phyloP scores from a whole-genome alignment of 2,113 vertebrate species.

The Melanocharis versteri region DNA sequence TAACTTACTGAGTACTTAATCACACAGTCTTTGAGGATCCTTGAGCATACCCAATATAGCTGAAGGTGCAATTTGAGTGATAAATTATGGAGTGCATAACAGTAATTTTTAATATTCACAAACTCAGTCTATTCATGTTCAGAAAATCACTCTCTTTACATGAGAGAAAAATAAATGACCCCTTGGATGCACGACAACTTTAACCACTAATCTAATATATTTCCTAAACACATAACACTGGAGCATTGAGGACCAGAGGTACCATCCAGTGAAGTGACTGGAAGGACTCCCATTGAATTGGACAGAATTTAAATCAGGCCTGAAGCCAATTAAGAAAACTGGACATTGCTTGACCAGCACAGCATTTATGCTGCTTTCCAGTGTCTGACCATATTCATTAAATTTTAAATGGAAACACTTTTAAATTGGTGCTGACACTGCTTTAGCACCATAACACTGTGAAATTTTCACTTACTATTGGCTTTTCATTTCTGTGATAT shows the following conservation, averaged over 20 bases:
- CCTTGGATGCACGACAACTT: slow-evolving; percentile 7
- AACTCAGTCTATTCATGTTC: slow-evolving; percentile 21
- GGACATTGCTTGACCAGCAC: slow-evolving; percentile 3
- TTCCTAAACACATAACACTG: not conserved
- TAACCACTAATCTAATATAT: not conserved
- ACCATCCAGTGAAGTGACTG: not conserved
- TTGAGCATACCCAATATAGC: slow-evolving; percentile 2
- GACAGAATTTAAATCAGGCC: not conserved
- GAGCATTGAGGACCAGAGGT: not conserved
- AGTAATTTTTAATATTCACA: slow-evolving; percentile 46
- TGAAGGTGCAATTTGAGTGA: slow-evolving; percentile 34
- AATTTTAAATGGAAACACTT: slow-evolving; percentile 53
- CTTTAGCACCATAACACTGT: slow-evolving; percentile 42
- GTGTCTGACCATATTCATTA: slow-evolving; percentile 40
- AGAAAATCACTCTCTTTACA: slow-evolving; percentile 38
- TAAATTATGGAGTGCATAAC: slow-evolving; percentile 7
- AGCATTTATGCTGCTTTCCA: slow-evolving; percentile 25
- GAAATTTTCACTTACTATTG: slow-evolving; percentile 51
- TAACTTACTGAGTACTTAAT: slow-evolving; percentile 42
- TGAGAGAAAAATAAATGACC: slow-evolving; percentile 33
- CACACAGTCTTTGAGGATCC: slow-evolving; percentile 1
- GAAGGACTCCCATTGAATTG: not conserved
- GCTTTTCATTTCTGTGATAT: slow-evolving; percentile 61
- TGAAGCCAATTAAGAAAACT: not conserved
- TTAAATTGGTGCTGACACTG: slow-evolving; percentile 59